Conservation (phyloP, 2,113 vertebrate genomes). For the Phoenicopterus ruber region DNA sequence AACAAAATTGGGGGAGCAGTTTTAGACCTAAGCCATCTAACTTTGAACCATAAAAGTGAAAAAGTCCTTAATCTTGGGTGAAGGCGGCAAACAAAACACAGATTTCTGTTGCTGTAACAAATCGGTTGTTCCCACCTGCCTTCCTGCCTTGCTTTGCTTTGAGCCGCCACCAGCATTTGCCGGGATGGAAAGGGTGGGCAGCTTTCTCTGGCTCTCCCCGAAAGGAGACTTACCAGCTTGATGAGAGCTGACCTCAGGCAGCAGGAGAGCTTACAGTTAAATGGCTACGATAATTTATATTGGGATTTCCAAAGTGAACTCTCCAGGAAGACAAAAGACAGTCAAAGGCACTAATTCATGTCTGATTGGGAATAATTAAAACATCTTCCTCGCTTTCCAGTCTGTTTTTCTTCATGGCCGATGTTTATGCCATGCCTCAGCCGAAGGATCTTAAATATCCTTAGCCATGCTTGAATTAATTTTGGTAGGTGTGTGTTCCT, state of each 20-base stretch:
- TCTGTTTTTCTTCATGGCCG: conserved; percentile 6
- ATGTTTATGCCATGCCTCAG: neutral
- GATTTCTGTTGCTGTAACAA: neutral
- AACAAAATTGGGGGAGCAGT: neutral
- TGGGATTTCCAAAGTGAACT: neutral
- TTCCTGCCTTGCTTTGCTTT: neutral
- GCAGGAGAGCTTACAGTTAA: neutral
- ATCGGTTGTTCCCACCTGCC: neutral
- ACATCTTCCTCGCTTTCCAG: neutral
- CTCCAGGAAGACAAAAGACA: neutral
- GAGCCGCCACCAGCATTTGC: neutral
- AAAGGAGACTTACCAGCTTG: neutral
- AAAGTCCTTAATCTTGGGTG: neutral
- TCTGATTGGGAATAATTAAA: conserved; percentile 10
- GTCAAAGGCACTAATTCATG: neutral
- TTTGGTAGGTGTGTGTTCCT: neutral
- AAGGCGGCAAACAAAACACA: neutral
- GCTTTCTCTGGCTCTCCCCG: neutral
- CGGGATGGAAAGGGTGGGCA: neutral
- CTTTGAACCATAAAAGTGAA: neutral
- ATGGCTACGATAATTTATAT: neutral
- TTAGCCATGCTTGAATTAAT: neutral
- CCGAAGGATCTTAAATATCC: neutral
- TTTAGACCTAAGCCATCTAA: neutral
- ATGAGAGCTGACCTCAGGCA: neutral